Evolutionary conservation across 1,140 invertebrate species (phyloP).

Genomic region (Tetramorium alpestre): DNA sequence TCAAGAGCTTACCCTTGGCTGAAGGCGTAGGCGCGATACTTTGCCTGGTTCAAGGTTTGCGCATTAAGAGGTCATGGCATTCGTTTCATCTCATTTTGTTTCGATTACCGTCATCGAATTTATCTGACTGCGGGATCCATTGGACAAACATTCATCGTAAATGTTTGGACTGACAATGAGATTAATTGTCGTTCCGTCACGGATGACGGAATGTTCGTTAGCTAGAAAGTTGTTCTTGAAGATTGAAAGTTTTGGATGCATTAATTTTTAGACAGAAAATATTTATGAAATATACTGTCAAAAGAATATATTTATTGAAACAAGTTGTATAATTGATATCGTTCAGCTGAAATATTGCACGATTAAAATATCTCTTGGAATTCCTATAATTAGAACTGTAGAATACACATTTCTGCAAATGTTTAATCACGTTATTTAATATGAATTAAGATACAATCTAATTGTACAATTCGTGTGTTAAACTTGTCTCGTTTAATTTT

Average conservation of each 20-base stretch:
- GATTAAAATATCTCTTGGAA: background rate
- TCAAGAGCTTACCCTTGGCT: conserved; percentile 73
- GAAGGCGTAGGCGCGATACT: conserved; percentile 64
- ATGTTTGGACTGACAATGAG: background rate
- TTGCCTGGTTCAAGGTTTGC: conserved; percentile 70
- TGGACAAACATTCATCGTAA: background rate
- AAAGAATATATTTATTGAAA: background rate
- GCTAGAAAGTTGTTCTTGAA: background rate
- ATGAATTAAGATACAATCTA: background rate
- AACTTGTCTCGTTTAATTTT: background rate
- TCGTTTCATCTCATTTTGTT: conserved; percentile 19
- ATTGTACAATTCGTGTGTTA: conserved; percentile 2
- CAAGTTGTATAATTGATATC: background rate
- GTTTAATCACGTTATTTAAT: background rate
- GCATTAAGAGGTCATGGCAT: conserved; percentile 62
- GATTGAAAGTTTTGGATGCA: background rate
- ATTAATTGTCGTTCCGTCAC: conserved; percentile 16
- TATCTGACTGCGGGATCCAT: background rate
- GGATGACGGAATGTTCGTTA: background rate
- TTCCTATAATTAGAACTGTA: background rate
- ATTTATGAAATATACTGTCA: background rate
- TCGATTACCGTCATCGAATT: conserved; percentile 1
- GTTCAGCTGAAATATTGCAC: background rate
- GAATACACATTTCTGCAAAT: background rate
- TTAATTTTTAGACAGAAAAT: background rate